Evolutionary conservation across 1,140 invertebrate species (phyloP).

Genomic region (Augochlora pura): DNA sequence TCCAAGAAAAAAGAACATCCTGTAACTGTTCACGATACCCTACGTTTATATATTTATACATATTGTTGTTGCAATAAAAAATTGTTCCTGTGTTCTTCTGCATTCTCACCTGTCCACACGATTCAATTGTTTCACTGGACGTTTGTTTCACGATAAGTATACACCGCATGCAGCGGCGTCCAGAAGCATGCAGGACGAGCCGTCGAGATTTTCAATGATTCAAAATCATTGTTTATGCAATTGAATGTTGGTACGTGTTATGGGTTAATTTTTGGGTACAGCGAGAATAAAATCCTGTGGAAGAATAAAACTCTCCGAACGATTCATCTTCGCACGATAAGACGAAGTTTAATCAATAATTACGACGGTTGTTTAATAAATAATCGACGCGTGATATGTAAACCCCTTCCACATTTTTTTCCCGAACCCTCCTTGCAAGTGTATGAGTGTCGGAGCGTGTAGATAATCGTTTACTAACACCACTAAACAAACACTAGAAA

Average conservation of each 20-base stretch:
- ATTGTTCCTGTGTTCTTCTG: constrained; percentile 15
- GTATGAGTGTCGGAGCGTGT: no score
- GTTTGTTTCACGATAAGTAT: not conserved
- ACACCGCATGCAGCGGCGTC: not conserved
- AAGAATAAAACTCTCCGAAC: not conserved
- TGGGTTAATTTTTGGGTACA: no score
- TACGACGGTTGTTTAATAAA: not conserved
- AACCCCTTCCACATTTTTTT: not conserved
- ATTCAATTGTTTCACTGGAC: not conserved
- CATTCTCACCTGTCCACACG: not conserved
- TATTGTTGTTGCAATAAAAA: constrained; percentile 41
- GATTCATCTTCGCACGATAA: not conserved
- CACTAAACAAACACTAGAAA: constrained; percentile 35
- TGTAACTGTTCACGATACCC: constrained; percentile 5
- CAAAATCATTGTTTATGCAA: not conserved
- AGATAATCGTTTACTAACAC: constrained; percentile 40
- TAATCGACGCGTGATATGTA: not conserved
- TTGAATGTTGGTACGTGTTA: not conserved
- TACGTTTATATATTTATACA: constrained; percentile 26
- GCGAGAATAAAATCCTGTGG: not conserved
- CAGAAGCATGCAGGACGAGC: constrained; percentile 34
- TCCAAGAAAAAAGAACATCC: not conserved
- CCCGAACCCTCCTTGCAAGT: no score
- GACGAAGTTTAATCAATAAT: no score
- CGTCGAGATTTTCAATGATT: no score